Evolutionary conservation across 2,888 invertebrate genomes (phyloP), one percentile per base, ranked within the genome.

Genomic region (Portevinia maculata): DNA sequence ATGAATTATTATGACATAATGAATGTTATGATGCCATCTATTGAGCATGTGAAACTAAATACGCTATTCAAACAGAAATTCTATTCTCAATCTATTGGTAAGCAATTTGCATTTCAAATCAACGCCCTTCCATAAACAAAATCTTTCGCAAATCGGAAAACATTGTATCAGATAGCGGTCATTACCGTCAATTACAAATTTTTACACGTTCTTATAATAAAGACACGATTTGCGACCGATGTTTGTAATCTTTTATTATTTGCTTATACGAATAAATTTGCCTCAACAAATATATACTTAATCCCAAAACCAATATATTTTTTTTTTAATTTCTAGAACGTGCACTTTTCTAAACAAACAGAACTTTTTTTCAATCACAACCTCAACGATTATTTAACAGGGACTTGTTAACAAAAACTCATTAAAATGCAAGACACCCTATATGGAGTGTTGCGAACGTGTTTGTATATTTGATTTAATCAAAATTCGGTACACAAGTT

Each of bases 11-110:
- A 24, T 24, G 24, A 24, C n/a, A 39, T 13, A 5, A 13, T 13
- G 21, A 46, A 17, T 32, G 44, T 7, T 19, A 30, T 32, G 39
- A 21, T 41, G 48, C 62, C 67, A 79, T 79, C 57, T 74, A 62
- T 74, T 79, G 79, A 75, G 11, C 37, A 75, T 75, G 79, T 81
- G 75, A 75, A 75, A 59, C 32, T 39, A 15, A 15, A 32, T 32
- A 19, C 37, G 48, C 21, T 50, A 24, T 24, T 24, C 4, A 52
- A 44, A 15, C 9, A 37, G 7, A 7, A 32, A 15, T 19, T 1
- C 15, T 34, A 24, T 28, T 17, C n/a, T 15, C 21, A 15, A 21
- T 19, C n/a, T 19, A 11, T 6, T 21, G n/a, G n/a, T n/a, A n/a
- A n/a, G n/a, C n/a, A n/a, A n/a, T n/a, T n/a, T n/a, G n/a, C n/a